Conservation (phyloP, 2,888 invertebrate species). For the Acronicta aceris region DNA sequence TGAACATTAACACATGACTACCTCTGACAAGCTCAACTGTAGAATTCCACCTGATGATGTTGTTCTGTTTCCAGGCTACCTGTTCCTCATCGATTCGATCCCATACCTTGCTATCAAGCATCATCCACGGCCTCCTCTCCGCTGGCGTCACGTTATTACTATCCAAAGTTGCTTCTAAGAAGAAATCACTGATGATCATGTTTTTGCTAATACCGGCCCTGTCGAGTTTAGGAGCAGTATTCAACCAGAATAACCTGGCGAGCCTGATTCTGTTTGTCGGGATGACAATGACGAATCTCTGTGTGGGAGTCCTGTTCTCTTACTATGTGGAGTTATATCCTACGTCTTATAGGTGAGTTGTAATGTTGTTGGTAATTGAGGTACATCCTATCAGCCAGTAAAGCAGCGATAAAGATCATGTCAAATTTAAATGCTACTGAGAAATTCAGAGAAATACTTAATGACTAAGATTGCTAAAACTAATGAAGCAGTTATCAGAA, state of each 20-base stretch:
- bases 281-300: conserved; percentile 58
- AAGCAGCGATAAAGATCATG: no score
- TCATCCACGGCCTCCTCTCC: conserved; percentile 47
- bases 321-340: conserved; percentile 55
- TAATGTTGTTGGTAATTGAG: background rate
- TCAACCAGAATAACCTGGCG: conserved; percentile 47
- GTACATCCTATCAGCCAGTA: no score
- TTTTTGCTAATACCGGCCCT: conserved; percentile 47
- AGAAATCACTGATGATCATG: conserved; percentile 54
- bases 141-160: conserved; percentile 51
- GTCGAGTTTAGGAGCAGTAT: conserved; percentile 52
- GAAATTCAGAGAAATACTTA: no score
- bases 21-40: no score
- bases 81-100: conserved; percentile 39
- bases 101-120: conserved; percentile 41
- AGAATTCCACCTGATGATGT: no score
- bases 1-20: no score
- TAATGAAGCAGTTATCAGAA: no score
- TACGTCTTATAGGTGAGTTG: conserved; percentile 44
- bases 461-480: no score
- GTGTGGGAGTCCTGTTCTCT: conserved; percentile 55
- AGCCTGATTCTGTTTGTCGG: conserved; percentile 61
- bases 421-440: no score
- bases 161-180: conserved; percentile 51
- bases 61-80: conserved; percentile 11